Evolutionary conservation across 1,140 invertebrate species (phyloP).

Genomic region (Alviniconcha marisindica): DNA sequence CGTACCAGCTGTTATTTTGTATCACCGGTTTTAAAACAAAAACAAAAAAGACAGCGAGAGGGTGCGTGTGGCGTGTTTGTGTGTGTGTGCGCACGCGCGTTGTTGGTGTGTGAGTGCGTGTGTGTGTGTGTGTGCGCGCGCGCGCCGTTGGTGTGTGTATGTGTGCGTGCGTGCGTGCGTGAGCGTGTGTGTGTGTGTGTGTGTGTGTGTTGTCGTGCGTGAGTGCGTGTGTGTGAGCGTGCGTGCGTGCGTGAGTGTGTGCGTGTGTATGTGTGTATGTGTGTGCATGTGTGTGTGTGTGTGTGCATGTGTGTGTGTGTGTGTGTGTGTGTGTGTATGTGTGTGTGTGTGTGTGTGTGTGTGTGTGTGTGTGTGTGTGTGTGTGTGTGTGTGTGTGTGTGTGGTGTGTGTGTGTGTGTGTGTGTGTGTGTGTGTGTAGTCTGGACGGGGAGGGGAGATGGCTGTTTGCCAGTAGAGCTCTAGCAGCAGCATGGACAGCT

Average conservation of each 20-base stretch:
- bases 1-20: too few relatives aligned
- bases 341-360: neutral
- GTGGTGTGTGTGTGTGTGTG: too few relatives aligned
- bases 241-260: neutral
- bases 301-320: neutral
- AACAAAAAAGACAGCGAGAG: too few relatives aligned
- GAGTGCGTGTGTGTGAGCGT: neutral
- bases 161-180: neutral
- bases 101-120: too few relatives aligned
- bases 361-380: conserved; percentile 7
- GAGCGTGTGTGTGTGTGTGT: neutral
- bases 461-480: too few relatives aligned
- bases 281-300: neutral
- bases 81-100: too few relatives aligned
- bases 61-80: too few relatives aligned
- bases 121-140: neutral
- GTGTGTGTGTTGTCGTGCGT: neutral
- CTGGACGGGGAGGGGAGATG: too few relatives aligned
- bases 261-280: neutral
- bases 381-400: neutral
- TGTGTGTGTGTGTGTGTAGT: too few relatives aligned
- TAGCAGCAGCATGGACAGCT: too few relatives aligned
- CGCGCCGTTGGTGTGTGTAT: neutral
- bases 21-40: too few relatives aligned
- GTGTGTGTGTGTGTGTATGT: neutral